Evolutionary conservation across 2,113 vertebrate genomes (phyloP), one percentile per base, ranked within the genome.

Genomic region (Psilopogon haemacephalus): DNA sequence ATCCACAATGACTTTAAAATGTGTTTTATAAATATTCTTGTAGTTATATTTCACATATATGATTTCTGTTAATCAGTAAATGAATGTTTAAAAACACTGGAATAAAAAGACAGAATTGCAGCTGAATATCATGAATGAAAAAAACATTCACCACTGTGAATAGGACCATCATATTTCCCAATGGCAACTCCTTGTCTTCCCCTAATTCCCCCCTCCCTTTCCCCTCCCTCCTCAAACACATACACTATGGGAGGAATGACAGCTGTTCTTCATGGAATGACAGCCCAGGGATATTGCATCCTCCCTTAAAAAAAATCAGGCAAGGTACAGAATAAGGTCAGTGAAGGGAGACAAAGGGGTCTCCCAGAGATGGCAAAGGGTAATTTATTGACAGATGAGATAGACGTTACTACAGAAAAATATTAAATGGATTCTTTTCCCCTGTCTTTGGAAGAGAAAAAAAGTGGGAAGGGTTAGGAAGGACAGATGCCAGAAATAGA

Each of bases 201-300:
- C 84, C 82, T 89, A 92, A 93, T 89, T 95, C 79, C 91, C 81
- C 60, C 84, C 52, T 75, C 71, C 40, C 42, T 82, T 70, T 91
- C 73, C 55, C 76, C 90, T 94, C 88, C 92, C 76, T 95, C 82
- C 56, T 83, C 82, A 87, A 88, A 93, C 84, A 84, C 70, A 76
- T 78, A 70, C 88, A 88, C 88, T 87, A 60, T 96, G 93, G 96
- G 94, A 95, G 94, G 96, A 96, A 97, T 96, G 95, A 97, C 96
- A 97, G 95, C 94, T 95, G 97, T 96, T 97, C 97, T 97, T 97
- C 95, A 95, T 95, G 95, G 84, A 97, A 97, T 97, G 97, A 96
- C 97, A 95, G 90, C 94, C 84, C 96, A 95, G 93, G 95, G 95
- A 97, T 96, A 97, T 88, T 90, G 92, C 37, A 70, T 96, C 96